These are phyloP conservation scores for Eretmochelys imbricata DNA, from an alignment of 2,113 vertebrate species.

Conservation along the genomic window DNA sequence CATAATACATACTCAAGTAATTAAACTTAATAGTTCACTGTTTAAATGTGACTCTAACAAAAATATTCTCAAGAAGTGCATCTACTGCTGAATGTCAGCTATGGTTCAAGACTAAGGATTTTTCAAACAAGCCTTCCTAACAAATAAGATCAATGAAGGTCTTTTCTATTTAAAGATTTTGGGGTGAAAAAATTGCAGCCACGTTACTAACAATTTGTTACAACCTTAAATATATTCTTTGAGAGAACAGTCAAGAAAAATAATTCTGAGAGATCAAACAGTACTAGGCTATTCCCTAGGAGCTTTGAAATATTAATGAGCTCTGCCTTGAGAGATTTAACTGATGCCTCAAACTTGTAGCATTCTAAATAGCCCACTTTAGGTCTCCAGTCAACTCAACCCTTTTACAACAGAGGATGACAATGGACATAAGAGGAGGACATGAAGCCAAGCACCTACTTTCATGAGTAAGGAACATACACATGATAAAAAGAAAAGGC, in stretches of 20 bases:
- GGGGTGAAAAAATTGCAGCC: not conserved
- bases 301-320: constrained; percentile 25
- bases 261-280: constrained; percentile 11
- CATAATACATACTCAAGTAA: not conserved
- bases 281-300: not conserved
- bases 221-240: not conserved
- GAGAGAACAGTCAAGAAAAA: not conserved
- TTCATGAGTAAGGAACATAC: not conserved
- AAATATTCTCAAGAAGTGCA: not conserved
- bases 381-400: not conserved
- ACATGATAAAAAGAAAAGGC: not conserved
- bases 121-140: not conserved
- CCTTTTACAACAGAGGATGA: not conserved
- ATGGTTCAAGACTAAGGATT: not conserved
- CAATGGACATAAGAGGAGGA: not conserved
- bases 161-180: not conserved
- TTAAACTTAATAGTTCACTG: not conserved
- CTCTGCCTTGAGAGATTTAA: not conserved
- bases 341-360: not conserved
- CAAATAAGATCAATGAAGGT: not conserved
- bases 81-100: not conserved
- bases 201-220: not conserved
- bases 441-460: not conserved
- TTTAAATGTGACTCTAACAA: not conserved
- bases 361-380: not conserved